Evolutionary conservation across 2,113 vertebrate genomes (phyloP).

Genomic region (Rhabdornis inornatus): DNA sequence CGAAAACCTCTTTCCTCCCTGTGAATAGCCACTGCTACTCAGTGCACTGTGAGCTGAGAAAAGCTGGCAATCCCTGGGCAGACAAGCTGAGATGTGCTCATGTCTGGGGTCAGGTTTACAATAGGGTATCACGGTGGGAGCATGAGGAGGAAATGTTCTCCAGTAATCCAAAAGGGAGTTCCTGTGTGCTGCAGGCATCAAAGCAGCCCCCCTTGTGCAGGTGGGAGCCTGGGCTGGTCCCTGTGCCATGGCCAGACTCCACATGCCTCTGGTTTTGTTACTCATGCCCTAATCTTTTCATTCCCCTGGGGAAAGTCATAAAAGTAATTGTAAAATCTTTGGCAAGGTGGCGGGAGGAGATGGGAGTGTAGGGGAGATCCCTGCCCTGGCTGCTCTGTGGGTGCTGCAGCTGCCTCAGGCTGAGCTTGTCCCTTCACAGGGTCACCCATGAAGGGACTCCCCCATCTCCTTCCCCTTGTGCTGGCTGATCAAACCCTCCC

Average conservation of each 20-base stretch:
- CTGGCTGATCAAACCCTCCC: neutral
- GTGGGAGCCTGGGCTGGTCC: neutral
- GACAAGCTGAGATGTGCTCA: accelerated
- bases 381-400: neutral
- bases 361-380: neutral
- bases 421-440: neutral
- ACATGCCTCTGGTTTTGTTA: slow-evolving; percentile 10
- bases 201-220: neutral
- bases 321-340: neutral
- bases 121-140: neutral
- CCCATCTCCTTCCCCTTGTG: neutral
- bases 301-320: neutral
- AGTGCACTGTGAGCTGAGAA: neutral
- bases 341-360: neutral
- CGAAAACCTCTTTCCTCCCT: neutral
- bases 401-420: neutral
- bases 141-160: neutral
- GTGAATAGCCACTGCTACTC: neutral
- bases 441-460: neutral
- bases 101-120: neutral
- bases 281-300: neutral
- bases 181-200: neutral
- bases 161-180: neutral
- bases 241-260: accelerated
- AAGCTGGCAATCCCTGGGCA: neutral